phyloP scores from a whole-genome alignment of 2,797 vertebrate genomes.

The Hippoglossus hippoglossus region DNA sequence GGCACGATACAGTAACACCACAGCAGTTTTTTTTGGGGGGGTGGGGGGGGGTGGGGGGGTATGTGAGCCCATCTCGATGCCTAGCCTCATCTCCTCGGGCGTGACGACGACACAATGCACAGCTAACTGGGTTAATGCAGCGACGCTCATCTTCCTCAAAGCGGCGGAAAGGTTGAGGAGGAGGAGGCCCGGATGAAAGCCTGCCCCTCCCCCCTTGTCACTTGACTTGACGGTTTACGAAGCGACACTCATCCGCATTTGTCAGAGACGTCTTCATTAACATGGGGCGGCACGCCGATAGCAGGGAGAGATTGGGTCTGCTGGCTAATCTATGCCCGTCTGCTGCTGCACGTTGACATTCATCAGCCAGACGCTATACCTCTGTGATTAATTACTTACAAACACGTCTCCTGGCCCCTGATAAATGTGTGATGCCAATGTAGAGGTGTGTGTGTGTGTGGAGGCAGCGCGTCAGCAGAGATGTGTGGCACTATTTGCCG shows the following conservation, averaged over 20 bases:
- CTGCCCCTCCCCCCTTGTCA: constrained; percentile 21
- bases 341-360: constrained; percentile 69
- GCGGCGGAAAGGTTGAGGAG: constrained; percentile 28
- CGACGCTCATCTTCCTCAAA: constrained; percentile 49
- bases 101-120: constrained; percentile 28
- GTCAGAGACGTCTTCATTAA: constrained; percentile 79
- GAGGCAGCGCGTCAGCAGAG: constrained; percentile 52
- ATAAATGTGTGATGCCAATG: constrained; percentile 63
- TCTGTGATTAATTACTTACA: constrained; percentile 79
- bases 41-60: neutral
- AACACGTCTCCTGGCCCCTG: constrained; percentile 71
- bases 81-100: constrained; percentile 50
- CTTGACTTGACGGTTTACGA: constrained; percentile 52
- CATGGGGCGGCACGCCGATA: constrained; percentile 52
- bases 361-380: constrained; percentile 68
- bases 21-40: constrained; percentile 42
- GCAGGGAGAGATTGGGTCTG: constrained; percentile 61
- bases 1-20: constrained; percentile 35
- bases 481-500: constrained; percentile 64
- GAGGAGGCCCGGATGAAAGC: constrained; percentile 58
- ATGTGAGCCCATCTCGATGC: constrained; percentile 41
- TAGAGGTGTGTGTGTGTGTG: constrained; percentile 19
- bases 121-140: constrained; percentile 69
- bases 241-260: constrained; percentile 66
- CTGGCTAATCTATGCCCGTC: constrained; percentile 70